These are phyloP conservation scores for Telmatherina bonti DNA, from an alignment of 2,797 vertebrate species.

Conservation along the genomic window DNA sequence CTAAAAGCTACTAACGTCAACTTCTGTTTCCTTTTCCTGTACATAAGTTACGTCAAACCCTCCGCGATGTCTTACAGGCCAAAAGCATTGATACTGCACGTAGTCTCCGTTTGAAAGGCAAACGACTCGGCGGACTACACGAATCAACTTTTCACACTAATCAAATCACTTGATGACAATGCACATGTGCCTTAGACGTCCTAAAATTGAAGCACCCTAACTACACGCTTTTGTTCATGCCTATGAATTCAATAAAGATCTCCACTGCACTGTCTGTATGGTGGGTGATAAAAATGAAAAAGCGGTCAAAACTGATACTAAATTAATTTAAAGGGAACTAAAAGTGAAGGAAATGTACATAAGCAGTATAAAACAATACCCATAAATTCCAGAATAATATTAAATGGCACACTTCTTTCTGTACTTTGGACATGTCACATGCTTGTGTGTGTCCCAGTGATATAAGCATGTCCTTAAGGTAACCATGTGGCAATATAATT, in stretches of 20 bases:
- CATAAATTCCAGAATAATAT: too few relatives aligned
- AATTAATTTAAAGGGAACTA: too few relatives aligned
- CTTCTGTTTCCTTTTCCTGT: conserved; percentile 49
- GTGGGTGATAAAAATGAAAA: neutral
- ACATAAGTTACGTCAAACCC: neutral
- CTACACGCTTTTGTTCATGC: neutral
- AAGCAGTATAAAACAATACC: too few relatives aligned
- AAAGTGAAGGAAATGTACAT: too few relatives aligned
- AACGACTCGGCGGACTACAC: neutral
- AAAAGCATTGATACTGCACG: neutral
- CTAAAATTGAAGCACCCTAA: too few relatives aligned
- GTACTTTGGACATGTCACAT: neutral
- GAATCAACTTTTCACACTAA: neutral
- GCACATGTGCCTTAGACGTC: neutral
- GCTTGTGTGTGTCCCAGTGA: too few relatives aligned
- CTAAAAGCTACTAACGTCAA: conserved; percentile 60
- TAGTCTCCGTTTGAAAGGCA: neutral
- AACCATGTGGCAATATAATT: too few relatives aligned
- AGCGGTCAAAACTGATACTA: too few relatives aligned
- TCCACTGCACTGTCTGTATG: neutral
- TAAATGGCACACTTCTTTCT: too few relatives aligned
- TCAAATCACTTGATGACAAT: neutral
- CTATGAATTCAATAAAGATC: neutral
- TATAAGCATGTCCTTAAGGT: too few relatives aligned
- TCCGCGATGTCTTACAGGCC: conserved; percentile 50